Percentiles rank a stretch among this genome's conserved stretches.
Conservation (phyloP, 2,888 invertebrate species). For the Papilio gigon region DNA sequence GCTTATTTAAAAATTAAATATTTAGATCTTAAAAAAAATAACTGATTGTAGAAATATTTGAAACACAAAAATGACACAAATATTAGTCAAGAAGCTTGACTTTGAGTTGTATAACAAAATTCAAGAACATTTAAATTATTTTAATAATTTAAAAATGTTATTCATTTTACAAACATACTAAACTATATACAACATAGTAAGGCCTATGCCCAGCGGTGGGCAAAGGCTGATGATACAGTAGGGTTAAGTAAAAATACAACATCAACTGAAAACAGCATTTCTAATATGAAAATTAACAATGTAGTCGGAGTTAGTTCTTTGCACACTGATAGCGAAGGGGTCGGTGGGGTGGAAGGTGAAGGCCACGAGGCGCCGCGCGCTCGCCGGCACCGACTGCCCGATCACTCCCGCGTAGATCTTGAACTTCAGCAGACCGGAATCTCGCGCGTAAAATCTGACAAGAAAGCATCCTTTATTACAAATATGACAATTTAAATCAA, state of each 20-base stretch:
- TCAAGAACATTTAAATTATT: too few species aligned
- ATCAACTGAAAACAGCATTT: conserved; percentile 80
- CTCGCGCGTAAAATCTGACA: conserved; percentile 90
- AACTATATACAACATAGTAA: too few species aligned
- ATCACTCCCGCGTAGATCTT: conserved; percentile 93
- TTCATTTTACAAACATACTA: conserved; percentile 9
- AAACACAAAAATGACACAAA: too few species aligned
- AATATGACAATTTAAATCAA: too few species aligned
- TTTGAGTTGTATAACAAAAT: too few species aligned
- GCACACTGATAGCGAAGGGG: conserved; percentile 97
- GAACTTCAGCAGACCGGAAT: conserved; percentile 91
- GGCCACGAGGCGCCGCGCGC: conserved; percentile 91
- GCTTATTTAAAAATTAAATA: neutral
- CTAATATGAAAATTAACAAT: conserved; percentile 97
- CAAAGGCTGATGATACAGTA: too few species aligned
- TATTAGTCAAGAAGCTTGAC: too few species aligned
- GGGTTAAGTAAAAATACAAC: conserved; percentile 25
- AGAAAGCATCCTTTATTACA: conserved; percentile 7
- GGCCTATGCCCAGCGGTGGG: too few species aligned
- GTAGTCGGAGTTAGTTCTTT: conserved; percentile 95
- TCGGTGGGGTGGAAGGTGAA: conserved; percentile 98
- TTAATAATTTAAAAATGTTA: neutral
- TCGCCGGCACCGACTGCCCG: conserved; percentile 86
- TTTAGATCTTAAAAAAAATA: too few species aligned
- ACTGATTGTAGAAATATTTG: too few species aligned